Percentiles rank a stretch among this genome's conserved stretches.
Evolutionary conservation across 2,797 vertebrate species (phyloP).

Genomic region (Tokudaia muenninki): DNA sequence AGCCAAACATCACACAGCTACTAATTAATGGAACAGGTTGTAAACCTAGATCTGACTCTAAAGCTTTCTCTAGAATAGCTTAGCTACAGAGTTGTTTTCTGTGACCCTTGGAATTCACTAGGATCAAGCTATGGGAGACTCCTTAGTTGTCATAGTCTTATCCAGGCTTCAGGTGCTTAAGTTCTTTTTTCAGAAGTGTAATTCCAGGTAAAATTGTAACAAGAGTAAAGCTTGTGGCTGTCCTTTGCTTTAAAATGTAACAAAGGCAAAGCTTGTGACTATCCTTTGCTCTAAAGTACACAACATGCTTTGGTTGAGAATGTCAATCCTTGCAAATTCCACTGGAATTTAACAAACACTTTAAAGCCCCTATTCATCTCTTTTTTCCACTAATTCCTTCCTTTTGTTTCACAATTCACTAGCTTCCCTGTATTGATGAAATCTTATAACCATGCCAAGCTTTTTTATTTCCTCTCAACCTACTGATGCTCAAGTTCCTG

Average conservation of each 20-base stretch:
- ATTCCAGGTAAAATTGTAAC: constrained; percentile 69
- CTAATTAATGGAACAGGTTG: not conserved
- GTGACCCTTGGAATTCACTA: constrained; percentile 45
- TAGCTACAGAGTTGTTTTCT: constrained; percentile 50
- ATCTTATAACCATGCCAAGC: constrained; percentile 5
- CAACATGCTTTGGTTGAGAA: constrained; percentile 35
- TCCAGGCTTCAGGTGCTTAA: constrained; percentile 50
- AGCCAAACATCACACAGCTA: not conserved
- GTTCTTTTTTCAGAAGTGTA: constrained; percentile 14
- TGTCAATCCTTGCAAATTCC: constrained; percentile 54
- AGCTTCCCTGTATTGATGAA: not conserved
- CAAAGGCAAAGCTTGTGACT: constrained; percentile 43
- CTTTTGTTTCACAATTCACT: constrained; percentile 37
- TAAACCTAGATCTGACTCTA: not conserved
- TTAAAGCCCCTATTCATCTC: constrained; percentile 40
- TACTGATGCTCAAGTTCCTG: constrained; percentile 3
- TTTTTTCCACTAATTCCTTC: constrained; percentile 8
- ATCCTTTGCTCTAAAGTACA: constrained; percentile 53
- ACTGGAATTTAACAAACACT: constrained; percentile 50
- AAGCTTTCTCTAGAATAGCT: constrained; percentile 22
- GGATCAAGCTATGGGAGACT: constrained; percentile 27
- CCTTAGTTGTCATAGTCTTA: constrained; percentile 62
- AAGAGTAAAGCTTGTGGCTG: constrained; percentile 30
- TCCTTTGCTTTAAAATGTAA: constrained; percentile 62
- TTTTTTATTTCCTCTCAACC: constrained; percentile 40